phyloP scores from a whole-genome alignment of 2,888 invertebrate species.

The Enchytraeus crypticus region DNA sequence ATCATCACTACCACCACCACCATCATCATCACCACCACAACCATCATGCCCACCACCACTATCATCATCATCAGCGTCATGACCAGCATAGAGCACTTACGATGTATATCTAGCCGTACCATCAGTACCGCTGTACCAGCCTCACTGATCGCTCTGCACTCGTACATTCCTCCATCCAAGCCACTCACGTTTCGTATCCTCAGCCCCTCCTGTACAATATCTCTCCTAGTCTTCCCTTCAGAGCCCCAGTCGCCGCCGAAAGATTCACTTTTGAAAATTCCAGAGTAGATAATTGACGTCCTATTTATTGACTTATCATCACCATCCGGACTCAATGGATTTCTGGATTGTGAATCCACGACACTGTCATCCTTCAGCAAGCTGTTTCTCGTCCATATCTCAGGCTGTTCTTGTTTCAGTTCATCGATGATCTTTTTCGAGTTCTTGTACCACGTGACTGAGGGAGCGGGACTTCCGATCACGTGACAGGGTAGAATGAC shows the following conservation, averaged over 20 bases:
- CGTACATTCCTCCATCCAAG: slow-evolving; percentile 51
- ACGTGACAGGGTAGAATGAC: slow-evolving; percentile 46
- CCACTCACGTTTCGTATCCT: slow-evolving; percentile 38
- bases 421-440: slow-evolving; percentile 29
- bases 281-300: too few species aligned
- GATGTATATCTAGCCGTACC: slow-evolving; percentile 43
- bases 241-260: too few species aligned
- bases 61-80: not conserved
- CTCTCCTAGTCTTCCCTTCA: too few species aligned
- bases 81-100: slow-evolving; percentile 26
- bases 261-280: too few species aligned
- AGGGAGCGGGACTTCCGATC: slow-evolving; percentile 46
- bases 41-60: too few species aligned
- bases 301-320: too few species aligned
- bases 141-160: slow-evolving; percentile 51
- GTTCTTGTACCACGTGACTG: slow-evolving; percentile 50
- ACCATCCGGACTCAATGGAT: too few species aligned
- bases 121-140: slow-evolving; percentile 48
- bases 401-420: too few species aligned
- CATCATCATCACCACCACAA: not conserved
- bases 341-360: too few species aligned
- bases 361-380: too few species aligned
- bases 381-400: too few species aligned
- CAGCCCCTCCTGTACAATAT: too few species aligned
- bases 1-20: not conserved